phyloP scores from a whole-genome alignment of 1,140 invertebrate genomes.

The Drosophila pallidifrons region DNA sequence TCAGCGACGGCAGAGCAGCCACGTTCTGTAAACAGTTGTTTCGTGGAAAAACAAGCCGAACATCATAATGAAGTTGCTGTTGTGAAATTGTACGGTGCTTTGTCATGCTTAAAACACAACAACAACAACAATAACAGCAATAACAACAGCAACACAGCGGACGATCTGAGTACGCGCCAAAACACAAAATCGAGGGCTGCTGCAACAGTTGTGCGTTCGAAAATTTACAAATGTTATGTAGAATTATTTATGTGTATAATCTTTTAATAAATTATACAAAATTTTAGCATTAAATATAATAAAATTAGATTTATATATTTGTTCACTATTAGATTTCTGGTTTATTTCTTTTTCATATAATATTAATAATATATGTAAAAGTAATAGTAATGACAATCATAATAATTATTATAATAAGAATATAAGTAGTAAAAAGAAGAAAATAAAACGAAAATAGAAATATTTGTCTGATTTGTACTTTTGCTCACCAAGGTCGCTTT shows the following conservation, averaged over 20 bases:
- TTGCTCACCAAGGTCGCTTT: neutral
- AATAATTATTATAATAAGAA: neutral
- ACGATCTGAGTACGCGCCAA: conserved; percentile 75
- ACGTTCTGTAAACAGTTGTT: conserved; percentile 78
- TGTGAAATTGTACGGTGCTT: conserved; percentile 83
- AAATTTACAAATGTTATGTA: too few relatives aligned
- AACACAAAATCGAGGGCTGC: conserved; percentile 57
- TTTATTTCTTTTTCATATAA: too few relatives aligned
- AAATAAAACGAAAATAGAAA: neutral
- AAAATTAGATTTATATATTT: too few relatives aligned
- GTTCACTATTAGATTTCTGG: too few relatives aligned
- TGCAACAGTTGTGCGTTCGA: too few relatives aligned
- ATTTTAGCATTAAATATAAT: too few relatives aligned
- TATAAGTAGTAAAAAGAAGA: neutral
- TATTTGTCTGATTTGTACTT: neutral
- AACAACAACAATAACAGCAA: conserved; percentile 63
- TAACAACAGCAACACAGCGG: conserved; percentile 56
- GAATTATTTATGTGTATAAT: neutral
- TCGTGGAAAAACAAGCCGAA: conserved; percentile 83
- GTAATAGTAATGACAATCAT: too few relatives aligned
- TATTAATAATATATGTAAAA: too few relatives aligned
- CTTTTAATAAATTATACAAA: too few relatives aligned
- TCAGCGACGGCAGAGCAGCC: conserved; percentile 52
- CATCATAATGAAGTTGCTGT: conserved; percentile 81
- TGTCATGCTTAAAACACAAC: conserved; percentile 78